phyloP scores from a whole-genome alignment of 2,113 vertebrate species.

The Chitala chitala region DNA sequence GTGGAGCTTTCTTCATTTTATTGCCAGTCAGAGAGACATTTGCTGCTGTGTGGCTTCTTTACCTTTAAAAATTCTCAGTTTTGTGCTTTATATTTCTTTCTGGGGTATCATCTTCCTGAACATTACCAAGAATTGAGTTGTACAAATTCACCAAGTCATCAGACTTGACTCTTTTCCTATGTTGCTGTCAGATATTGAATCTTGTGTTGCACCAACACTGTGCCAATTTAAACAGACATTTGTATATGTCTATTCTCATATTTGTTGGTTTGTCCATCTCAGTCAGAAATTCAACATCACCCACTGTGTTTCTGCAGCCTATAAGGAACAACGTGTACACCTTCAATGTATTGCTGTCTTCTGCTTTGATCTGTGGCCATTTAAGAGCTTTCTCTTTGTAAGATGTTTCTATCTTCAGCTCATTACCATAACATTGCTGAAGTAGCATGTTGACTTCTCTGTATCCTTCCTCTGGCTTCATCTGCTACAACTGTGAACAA shows the following conservation, averaged over 20 bases:
- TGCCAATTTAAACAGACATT: neutral
- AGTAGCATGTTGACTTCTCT: constrained; percentile 17
- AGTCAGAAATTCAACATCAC: constrained; percentile 1
- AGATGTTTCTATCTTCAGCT: neutral
- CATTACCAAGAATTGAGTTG: constrained; percentile 19
- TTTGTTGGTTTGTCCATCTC: constrained; percentile 21
- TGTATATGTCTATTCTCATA: neutral
- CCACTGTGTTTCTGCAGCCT: constrained; percentile 4
- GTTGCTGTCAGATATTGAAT: neutral
- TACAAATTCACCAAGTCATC: constrained; percentile 11
- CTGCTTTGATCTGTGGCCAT: constrained; percentile 11
- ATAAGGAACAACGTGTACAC: constrained; percentile 13
- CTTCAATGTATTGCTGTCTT: neutral
- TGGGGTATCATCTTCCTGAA: too few relatives aligned
- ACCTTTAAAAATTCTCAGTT: too few relatives aligned
- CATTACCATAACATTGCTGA: constrained; percentile 4
- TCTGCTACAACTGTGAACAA: constrained; percentile 13
- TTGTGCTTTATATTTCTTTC: too few relatives aligned
- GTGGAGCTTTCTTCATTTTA: constrained; percentile 5
- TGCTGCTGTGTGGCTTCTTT: constrained; percentile 13
- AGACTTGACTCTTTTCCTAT: constrained; percentile 13
- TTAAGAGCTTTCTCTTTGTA: constrained; percentile 15
- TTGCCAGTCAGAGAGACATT: neutral
- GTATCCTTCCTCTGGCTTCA: constrained; percentile 6
- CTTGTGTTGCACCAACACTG: neutral